Conservation (phyloP, 2,888 invertebrate species). For the Eupelmus urozonus region DNA sequence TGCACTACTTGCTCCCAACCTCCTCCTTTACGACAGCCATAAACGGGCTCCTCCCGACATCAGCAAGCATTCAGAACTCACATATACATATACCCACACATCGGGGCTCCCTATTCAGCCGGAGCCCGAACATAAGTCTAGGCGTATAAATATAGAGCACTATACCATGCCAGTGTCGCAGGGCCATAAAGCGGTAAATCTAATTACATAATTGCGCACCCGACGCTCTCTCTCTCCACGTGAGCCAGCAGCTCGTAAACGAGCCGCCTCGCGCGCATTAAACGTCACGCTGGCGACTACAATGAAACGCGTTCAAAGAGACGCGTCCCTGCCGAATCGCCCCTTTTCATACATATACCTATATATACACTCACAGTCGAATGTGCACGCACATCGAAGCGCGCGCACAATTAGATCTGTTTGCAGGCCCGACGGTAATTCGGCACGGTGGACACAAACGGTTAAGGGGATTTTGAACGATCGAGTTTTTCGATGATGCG, state of each 20-base stretch:
- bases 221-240: constrained; percentile 49
- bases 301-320: background rate
- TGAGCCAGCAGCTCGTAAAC: constrained; percentile 32
- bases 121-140: no score
- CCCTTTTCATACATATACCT: background rate
- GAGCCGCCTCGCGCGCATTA: background rate
- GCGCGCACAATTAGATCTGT: background rate
- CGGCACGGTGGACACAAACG: no score
- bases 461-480: no score
- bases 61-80: no score
- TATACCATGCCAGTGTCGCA: background rate
- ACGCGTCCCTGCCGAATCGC: background rate
- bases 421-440: no score
- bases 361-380: background rate
- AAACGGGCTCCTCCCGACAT: no score
- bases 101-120: no score
- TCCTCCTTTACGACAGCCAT: no score
- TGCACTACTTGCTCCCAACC: no score
- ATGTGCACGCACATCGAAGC: background rate
- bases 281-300: background rate
- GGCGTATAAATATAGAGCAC: no score
- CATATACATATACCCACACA: no score
- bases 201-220: constrained; percentile 64
- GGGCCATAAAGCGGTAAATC: constrained; percentile 62
- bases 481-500: no score